phyloP scores from a whole-genome alignment of 2,888 invertebrate species.

The Cheilosia variabilis region DNA sequence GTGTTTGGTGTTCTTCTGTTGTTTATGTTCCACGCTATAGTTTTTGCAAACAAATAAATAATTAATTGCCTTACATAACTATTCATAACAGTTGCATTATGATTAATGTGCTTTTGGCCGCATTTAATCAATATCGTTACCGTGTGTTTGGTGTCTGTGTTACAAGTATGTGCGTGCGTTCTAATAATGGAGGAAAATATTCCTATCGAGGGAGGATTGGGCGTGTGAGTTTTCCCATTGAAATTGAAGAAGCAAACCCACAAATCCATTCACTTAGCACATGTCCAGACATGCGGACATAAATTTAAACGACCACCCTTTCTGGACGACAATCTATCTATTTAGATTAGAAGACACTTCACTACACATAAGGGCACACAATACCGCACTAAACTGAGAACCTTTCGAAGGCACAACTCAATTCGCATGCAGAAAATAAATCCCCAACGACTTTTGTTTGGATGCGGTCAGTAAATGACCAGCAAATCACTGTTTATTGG shows the following conservation, averaged over 20 bases:
- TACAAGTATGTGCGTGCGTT: neutral
- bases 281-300: neutral
- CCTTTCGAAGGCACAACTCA: neutral
- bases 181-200: neutral
- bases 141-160: neutral
- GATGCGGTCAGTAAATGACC: slow-evolving; percentile 39
- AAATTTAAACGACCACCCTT: neutral
- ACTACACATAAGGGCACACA: neutral
- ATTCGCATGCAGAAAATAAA: neutral
- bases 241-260: neutral
- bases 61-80: slow-evolving; percentile 25
- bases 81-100: slow-evolving; percentile 44
- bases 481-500: slow-evolving; percentile 58
- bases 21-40: slow-evolving; percentile 29
- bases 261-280: neutral
- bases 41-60: slow-evolving; percentile 47
- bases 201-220: neutral
- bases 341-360: neutral
- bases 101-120: slow-evolving; percentile 1
- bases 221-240: too few relatives aligned
- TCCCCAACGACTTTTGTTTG: neutral
- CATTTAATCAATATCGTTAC: neutral
- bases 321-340: slow-evolving; percentile 24
- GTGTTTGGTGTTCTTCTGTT: neutral
- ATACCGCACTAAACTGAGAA: neutral